A percentile compares a stretch with the other conserved stretches of the same genome.
phyloP scores from a whole-genome alignment of 2,113 vertebrate species.

The Pterocles gutturalis region DNA sequence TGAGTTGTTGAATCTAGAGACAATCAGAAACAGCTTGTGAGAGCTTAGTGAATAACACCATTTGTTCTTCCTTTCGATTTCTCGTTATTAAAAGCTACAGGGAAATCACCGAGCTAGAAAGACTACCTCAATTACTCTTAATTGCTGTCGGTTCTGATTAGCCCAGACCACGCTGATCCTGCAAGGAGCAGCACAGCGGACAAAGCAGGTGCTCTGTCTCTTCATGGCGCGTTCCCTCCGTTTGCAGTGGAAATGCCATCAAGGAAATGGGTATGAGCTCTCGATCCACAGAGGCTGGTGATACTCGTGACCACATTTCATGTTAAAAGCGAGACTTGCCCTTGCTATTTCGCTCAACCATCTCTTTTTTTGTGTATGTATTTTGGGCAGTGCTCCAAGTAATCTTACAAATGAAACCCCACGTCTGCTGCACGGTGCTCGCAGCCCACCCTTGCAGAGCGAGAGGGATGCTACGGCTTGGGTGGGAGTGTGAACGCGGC shows the following conservation, averaged over 20 bases:
- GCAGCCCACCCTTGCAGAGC: neutral
- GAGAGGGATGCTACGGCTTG: rapidly evolving
- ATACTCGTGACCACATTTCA: rapidly evolving
- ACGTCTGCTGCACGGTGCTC: rapidly evolving
- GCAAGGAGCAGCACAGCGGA: neutral
- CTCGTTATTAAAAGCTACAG: conserved; percentile 34
- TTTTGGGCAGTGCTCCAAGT: neutral
- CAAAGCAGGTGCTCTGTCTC: neutral
- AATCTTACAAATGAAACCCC: neutral
- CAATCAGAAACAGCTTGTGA: neutral
- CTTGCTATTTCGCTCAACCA: neutral
- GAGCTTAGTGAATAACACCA: neutral
- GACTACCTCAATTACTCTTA: conserved; percentile 45
- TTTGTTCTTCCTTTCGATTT: conserved; percentile 53
- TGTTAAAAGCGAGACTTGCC: neutral
- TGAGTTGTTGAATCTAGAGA: conserved; percentile 24
- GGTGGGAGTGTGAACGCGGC: rapidly evolving
- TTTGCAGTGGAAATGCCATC: neutral
- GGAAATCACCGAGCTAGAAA: conserved; percentile 51
- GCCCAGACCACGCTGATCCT: neutral
- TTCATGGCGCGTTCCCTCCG: rapidly evolving
- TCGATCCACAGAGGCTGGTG: neutral
- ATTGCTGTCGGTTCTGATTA: conserved; percentile 37
- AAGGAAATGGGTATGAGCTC: neutral
- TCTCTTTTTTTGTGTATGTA: rapidly evolving